phyloP scores from a whole-genome alignment of 2,888 invertebrate species.

The Chaetogeoica ovagalla region DNA sequence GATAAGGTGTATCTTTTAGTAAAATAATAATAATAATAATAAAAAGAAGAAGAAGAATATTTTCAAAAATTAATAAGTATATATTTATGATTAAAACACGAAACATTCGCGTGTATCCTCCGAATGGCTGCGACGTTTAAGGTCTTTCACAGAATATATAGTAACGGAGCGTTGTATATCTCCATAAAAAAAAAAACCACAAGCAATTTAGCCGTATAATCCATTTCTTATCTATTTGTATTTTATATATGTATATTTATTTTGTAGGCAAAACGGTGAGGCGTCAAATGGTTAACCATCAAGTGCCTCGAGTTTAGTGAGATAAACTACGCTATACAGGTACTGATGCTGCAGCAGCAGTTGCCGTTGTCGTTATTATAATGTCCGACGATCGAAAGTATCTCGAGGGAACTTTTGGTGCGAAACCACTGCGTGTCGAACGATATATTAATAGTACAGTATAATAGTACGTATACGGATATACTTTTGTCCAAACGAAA shows the following conservation, averaged over 20 bases:
- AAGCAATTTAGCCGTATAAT: constrained; percentile 16
- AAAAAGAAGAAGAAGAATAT: no score
- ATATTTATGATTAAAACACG: no score
- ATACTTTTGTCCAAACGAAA: background rate
- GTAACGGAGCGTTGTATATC: constrained; percentile 22
- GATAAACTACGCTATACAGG: constrained; percentile 11
- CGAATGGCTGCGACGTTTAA: no score
- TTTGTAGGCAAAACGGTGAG: constrained; percentile 1
- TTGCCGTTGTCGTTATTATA: constrained; percentile 26
- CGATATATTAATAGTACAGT: background rate
- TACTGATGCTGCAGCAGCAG: no score
- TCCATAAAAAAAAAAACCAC: constrained; percentile 11
- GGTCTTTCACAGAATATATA: background rate
- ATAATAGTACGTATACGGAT: no score
- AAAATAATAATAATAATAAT: no score
- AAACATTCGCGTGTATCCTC: no score
- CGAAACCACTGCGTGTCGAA: background rate
- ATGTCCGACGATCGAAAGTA: constrained; percentile 35
- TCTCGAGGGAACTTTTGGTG: background rate
- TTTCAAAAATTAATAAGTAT: no score
- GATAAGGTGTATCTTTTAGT: no score
- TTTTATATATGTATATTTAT: constrained; percentile 9
- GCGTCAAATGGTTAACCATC: constrained; percentile 33
- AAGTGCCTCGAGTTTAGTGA: background rate
- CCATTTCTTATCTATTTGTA: constrained; percentile 35